phyloP scores from a whole-genome alignment of 2,888 invertebrate genomes.

The Cephonodes hylas region DNA sequence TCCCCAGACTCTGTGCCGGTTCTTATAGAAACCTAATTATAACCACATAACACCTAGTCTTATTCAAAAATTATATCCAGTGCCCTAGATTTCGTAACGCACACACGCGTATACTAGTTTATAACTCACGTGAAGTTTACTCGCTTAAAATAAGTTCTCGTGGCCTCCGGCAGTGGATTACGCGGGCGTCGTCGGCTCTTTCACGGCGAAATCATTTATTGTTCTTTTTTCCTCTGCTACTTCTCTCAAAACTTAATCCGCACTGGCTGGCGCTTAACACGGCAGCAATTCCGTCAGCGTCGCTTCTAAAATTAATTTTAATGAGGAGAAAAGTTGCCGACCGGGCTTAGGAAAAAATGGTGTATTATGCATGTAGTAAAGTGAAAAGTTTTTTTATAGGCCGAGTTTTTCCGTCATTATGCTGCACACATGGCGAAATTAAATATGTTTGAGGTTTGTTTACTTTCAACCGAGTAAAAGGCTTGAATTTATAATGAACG shows the following conservation, averaged over 20 bases:
- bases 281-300: constrained; percentile 12
- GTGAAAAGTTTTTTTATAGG: constrained; percentile 23
- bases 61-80: too few species aligned
- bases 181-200: constrained; percentile 38
- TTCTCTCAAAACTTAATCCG: constrained; percentile 47
- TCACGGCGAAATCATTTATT: constrained; percentile 52
- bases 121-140: too few species aligned
- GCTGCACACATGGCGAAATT: not conserved
- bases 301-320: constrained; percentile 34
- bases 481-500: too few species aligned
- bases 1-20: too few species aligned
- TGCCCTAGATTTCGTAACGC: too few species aligned
- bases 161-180: constrained; percentile 43
- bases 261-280: constrained; percentile 26
- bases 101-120: too few species aligned
- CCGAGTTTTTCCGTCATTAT: not conserved
- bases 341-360: constrained; percentile 25
- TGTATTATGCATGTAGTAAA: constrained; percentile 27
- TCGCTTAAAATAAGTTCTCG: not conserved
- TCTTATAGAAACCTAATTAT: too few species aligned
- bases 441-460: not conserved
- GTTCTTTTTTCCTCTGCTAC: constrained; percentile 44
- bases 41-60: too few species aligned
- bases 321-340: constrained; percentile 30
- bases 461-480: not conserved